Base-by-base conservation (phyloP, 92 coral and sea anemone species). In the Actinostola sp. region DNA sequence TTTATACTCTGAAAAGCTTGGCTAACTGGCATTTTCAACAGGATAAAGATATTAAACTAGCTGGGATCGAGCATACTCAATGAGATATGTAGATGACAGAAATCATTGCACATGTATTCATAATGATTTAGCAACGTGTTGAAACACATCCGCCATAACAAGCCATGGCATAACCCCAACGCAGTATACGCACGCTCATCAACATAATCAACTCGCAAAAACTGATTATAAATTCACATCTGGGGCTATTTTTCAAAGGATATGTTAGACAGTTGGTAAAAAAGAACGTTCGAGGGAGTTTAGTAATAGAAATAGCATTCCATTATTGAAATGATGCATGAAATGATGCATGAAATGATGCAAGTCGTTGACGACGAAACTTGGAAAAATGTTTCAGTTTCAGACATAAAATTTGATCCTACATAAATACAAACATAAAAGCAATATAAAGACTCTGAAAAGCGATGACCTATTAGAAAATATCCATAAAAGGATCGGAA, bases 101-200 rank as follows among this genome's bases (percentile, higher is more conserved):
- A n/a, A 2, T 8, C n/a, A 20, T 20, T 21, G 32, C 21, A 53
- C 8, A 53, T 57, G 19, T 46, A 13, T 13, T 4, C 19, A 19
- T 26, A 27, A 57, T 57, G 36, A 21, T 21, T 26, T 57, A 30
- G 36, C 10, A 19, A 57, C 63, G 27, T 27, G 63, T 30, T 19
- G 7, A 27, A 38, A 38, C 63, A 57, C 27, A 38, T 57, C 63
- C 21, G 1, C 3, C 3, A 27, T 23, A 27, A 57, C 63, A 57
- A 29, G 63, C 63, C 63, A 27, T 19, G 63, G 17, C 63, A 57
- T n/a, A 57, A 27, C 10, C 59, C 30, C 24, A 20, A 25, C 25
- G 25, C 59, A 53, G 2, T 53, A 17, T 6, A 16, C 19, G 25
- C 4, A 49, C 55, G 15, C 15, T 49, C 3, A 6, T 36, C 42